A percentile compares a stretch with the other conserved stretches of the same genome.
phyloP scores from a whole-genome alignment of 1,140 invertebrate species.

The Tetragonula clypearis region DNA sequence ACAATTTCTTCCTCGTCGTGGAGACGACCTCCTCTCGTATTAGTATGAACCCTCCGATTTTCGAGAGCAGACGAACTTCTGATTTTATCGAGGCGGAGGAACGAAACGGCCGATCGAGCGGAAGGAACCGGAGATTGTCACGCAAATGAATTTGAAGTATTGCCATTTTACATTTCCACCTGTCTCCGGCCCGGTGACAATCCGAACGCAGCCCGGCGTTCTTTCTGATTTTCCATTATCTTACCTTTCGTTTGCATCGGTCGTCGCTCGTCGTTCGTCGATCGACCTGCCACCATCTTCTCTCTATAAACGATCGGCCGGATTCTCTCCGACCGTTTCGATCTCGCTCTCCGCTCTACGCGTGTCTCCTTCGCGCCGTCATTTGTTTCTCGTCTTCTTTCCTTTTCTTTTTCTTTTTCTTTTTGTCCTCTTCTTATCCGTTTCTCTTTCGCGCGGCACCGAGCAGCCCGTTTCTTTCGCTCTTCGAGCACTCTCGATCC shows the following conservation, averaged over 20 bases:
- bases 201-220: slow-evolving; percentile 17
- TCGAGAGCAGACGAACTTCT: slow-evolving; percentile 40
- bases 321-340: neutral
- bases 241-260: slow-evolving; percentile 29
- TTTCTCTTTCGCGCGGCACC: slow-evolving; percentile 20
- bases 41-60: slow-evolving; percentile 30
- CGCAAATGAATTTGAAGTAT: slow-evolving; percentile 72
- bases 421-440: neutral
- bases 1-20: neutral
- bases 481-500: neutral
- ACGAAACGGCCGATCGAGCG: slow-evolving; percentile 27
- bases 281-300: slow-evolving; percentile 1
- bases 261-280: neutral
- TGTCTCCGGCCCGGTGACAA: slow-evolving; percentile 47
- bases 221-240: slow-evolving; percentile 65
- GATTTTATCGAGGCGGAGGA: slow-evolving; percentile 55
- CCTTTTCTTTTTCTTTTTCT: neutral
- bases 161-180: slow-evolving; percentile 67
- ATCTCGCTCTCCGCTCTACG: neutral
- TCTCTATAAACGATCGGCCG: neutral
- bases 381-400: slow-evolving; percentile 18
- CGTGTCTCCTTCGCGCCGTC: slow-evolving; percentile 10
- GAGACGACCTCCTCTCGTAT: neutral
- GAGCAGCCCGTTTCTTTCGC: slow-evolving; percentile 2
- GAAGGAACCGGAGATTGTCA: slow-evolving; percentile 69